Conservation (phyloP, 2,888 invertebrate genomes). For the Scaptomyza caliginosa region DNA sequence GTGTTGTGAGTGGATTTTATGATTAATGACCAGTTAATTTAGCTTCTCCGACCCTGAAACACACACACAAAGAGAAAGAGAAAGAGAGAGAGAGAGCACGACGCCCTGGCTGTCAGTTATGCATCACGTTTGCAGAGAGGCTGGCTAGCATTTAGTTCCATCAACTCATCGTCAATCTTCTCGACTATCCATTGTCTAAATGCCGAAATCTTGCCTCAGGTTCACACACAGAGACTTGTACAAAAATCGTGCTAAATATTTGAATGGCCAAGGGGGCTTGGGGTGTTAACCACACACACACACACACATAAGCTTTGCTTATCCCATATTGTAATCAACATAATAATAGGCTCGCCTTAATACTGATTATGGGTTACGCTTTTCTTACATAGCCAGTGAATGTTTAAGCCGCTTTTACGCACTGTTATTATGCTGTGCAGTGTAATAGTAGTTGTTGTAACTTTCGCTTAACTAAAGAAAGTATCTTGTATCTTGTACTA, state of each 20-base stretch:
- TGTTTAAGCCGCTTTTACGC: constrained; percentile 59
- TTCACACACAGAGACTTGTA: background rate
- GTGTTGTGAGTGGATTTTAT: constrained; percentile 50
- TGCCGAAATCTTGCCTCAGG: constrained; percentile 26
- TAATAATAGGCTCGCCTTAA: constrained; percentile 71
- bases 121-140: constrained; percentile 60
- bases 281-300: constrained; percentile 60
- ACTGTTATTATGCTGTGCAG: constrained; percentile 58
- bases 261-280: constrained; percentile 14
- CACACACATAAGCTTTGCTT: constrained; percentile 41
- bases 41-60: constrained; percentile 54
- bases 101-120: constrained; percentile 50
- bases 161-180: constrained; percentile 64
- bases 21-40: constrained; percentile 68
- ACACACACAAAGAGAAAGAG: constrained; percentile 3
- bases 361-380: constrained; percentile 65
- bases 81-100: constrained; percentile 6
- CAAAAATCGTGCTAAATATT: constrained; percentile 62
- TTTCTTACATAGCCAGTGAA: constrained; percentile 45
- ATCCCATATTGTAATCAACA: constrained; percentile 74
- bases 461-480: constrained; percentile 58
- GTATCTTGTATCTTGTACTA: background rate
- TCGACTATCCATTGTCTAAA: background rate
- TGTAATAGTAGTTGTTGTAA: constrained; percentile 16
- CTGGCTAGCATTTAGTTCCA: constrained; percentile 57